Evolutionary conservation across 2,888 invertebrate species (phyloP), one percentile per base, ranked within the genome.

Genomic region (Parasteatoda lunata): DNA sequence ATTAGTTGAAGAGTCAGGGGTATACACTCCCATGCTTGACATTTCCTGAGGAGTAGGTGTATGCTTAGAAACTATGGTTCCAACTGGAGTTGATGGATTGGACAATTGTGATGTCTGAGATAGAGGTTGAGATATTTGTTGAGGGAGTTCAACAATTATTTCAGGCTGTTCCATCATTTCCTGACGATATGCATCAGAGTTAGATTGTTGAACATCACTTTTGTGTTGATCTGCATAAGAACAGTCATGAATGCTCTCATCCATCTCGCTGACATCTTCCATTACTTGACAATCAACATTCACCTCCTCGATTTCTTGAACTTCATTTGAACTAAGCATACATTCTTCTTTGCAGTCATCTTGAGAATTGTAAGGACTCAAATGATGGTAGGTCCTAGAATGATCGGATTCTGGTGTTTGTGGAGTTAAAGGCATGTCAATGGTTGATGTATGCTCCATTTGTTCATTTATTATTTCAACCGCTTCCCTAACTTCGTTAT

Each of bases 21-120:
- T 96, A 91, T 97, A 97, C 0, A 96, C 96, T 0, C 96, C 96
- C 95, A 96, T 95, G 0, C 96, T 95, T n/a, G 95, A 95, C 88
- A 95, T 87, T 54, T 89, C 89, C 77, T 89, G 89, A 49, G 89
- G 87, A 13, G 87, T 89, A 5, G 86, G 89, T 47, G 87, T 89
- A 49, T 86, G 85, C 49, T 87, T 84, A 8, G 87, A 77, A n/a
- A 85, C 81, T 64, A 88, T 80, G 30, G 77, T 84, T 75, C 81
- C 84, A 49, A 82, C 84, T 45, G 88, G 86, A 7, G 86, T 86
- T 1, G 86, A 79, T 54, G 88, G 88, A 52, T 75, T 83, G 13
- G 88, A 88, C 71, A 82, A 54, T 51, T 81, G 78, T 3, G 88
- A 84, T 15, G 65, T 80, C 66, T 84, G 76, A 47, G 85, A 77